A percentile compares a stretch with the other conserved stretches of the same genome.
Evolutionary conservation across 2,113 vertebrate genomes (phyloP).

Genomic region (Mesoclemmys tuberculata): DNA sequence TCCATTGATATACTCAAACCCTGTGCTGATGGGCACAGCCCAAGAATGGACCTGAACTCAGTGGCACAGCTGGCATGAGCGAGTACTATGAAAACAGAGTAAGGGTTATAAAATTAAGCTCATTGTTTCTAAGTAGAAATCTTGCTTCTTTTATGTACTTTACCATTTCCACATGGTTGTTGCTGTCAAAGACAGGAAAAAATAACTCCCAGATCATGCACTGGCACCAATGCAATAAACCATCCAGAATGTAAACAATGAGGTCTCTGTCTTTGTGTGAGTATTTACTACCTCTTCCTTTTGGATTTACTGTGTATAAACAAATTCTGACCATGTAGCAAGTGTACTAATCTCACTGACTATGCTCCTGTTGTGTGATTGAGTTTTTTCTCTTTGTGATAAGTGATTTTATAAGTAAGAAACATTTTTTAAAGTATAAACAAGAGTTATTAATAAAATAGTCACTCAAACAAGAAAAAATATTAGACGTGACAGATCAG

Average conservation of each 20-base stretch:
- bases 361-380: rapidly evolving
- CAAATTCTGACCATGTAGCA: rapidly evolving
- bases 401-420: background rate
- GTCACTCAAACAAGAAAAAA: background rate
- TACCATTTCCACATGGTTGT: constrained; percentile 71
- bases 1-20: background rate
- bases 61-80: background rate
- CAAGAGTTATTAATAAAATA: background rate
- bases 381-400: background rate
- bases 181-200: constrained; percentile 39
- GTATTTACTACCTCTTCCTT: background rate
- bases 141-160: constrained; percentile 28
- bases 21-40: constrained; percentile 4
- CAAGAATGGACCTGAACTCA: background rate
- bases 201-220: constrained; percentile 8
- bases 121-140: constrained; percentile 37
- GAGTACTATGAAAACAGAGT: background rate
- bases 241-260: constrained; percentile 61
- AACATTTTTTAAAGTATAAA: background rate
- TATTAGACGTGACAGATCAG: constrained; percentile 2
- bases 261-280: constrained; percentile 27
- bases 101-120: background rate
- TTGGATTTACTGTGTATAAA: background rate
- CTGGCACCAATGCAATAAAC: constrained; percentile 30
- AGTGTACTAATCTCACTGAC: rapidly evolving